Conservation (phyloP, 2,113 vertebrate species). For the Nothocercus nigrocapillus region DNA sequence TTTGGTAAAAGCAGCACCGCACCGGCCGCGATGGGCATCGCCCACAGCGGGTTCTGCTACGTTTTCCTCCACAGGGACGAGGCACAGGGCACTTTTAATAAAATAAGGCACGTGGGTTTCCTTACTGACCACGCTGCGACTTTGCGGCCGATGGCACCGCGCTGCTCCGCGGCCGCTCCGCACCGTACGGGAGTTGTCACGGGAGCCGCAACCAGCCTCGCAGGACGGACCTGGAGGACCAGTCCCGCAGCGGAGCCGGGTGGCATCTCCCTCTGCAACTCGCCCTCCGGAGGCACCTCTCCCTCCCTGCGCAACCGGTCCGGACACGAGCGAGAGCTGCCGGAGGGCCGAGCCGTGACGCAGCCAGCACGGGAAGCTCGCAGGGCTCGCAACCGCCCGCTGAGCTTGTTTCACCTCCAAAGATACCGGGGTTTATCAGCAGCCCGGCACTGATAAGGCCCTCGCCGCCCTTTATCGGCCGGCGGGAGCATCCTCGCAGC, state of each 20-base stretch:
- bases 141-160: background rate
- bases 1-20: background rate
- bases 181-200: no score
- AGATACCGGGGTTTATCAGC: background rate
- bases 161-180: no score
- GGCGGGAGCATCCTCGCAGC: rapidly evolving
- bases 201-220: no score
- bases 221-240: no score
- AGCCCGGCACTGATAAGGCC: background rate
- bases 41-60: background rate
- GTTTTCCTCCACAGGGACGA: background rate
- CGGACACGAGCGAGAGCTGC: background rate
- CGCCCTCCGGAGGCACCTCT: background rate
- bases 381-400: slow-evolving; percentile 52
- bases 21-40: no score
- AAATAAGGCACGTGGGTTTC: background rate
- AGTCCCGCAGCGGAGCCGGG: no score
- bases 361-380: background rate
- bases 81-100: background rate
- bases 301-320: background rate
- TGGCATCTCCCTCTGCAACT: no score
- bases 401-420: slow-evolving; percentile 11
- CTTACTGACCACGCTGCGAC: background rate
- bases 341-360: background rate
- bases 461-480: background rate